These are phyloP conservation scores for Lithophane semibrunnea DNA, from an alignment of 2,888 invertebrate species.

Conservation along the genomic window DNA sequence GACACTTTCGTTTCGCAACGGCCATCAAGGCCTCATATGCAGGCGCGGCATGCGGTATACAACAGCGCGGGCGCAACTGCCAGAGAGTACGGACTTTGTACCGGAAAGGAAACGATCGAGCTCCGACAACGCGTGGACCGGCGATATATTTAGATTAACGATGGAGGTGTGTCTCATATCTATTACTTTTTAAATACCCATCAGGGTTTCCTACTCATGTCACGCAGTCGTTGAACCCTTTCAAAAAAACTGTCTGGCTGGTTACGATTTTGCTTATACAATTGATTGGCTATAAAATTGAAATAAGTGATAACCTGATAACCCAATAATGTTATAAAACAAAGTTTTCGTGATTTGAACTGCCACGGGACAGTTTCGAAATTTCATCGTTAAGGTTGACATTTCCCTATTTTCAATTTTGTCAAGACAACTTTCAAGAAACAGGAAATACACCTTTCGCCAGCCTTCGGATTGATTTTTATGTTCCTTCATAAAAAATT, in stretches of 20 bases:
- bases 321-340: neutral
- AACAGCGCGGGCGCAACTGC: slow-evolving; percentile 37
- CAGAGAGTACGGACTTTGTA: slow-evolving; percentile 57
- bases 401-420: slow-evolving; percentile 19
- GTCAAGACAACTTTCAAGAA: slow-evolving; percentile 26
- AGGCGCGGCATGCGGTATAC: slow-evolving; percentile 29
- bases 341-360: neutral
- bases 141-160: slow-evolving; percentile 64
- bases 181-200: slow-evolving; percentile 43
- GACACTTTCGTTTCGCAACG: slow-evolving; percentile 42
- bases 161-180: slow-evolving; percentile 64
- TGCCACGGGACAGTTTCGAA: neutral
- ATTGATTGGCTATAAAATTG: neutral
- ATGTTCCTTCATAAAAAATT: neutral
- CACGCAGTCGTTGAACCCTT: slow-evolving; percentile 17
- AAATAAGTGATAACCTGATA: neutral
- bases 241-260: neutral
- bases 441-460: slow-evolving; percentile 48
- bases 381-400: slow-evolving; percentile 12
- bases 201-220: slow-evolving; percentile 5
- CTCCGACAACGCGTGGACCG: slow-evolving; percentile 23
- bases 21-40: slow-evolving; percentile 44
- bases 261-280: neutral
- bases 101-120: slow-evolving; percentile 50
- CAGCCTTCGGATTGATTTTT: slow-evolving; percentile 28